Percentiles rank a stretch among this genome's conserved stretches.
These are phyloP conservation scores for Microplitis manilae DNA, from an alignment of 2,888 invertebrate genomes.

Conservation along the genomic window DNA sequence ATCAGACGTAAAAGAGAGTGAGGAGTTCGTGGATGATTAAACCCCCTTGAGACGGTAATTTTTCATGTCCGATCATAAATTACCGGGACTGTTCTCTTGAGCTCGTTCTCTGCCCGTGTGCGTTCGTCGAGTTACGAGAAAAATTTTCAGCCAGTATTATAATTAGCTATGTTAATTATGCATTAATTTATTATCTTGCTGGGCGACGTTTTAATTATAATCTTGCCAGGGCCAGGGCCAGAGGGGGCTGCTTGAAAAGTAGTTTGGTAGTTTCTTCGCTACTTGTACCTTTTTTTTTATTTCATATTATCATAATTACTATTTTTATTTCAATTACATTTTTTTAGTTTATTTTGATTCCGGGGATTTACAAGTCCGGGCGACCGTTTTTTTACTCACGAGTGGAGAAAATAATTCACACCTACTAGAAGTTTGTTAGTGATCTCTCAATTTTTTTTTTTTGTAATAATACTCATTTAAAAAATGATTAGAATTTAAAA, in stretches of 20 bases:
- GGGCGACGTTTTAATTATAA: conserved; percentile 71
- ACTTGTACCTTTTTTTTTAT: conserved; percentile 47
- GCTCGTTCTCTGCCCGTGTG: conserved; percentile 58
- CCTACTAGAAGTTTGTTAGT: too few relatives aligned
- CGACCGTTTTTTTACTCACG: too few relatives aligned
- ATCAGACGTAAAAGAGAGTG: conserved; percentile 46
- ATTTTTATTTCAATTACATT: not conserved
- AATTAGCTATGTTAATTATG: conserved; percentile 71
- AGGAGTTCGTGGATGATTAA: conserved; percentile 67
- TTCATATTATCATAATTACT: conserved; percentile 22
- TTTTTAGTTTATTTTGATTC: not conserved
- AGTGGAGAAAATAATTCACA: too few relatives aligned
- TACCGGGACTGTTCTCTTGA: conserved; percentile 62
- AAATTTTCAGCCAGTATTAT: conserved; percentile 68
- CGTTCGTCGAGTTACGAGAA: conserved; percentile 65
- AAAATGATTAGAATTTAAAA: too few relatives aligned
- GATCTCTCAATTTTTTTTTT: too few relatives aligned
- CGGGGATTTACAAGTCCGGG: too few relatives aligned
- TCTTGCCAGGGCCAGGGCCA: conserved; percentile 55
- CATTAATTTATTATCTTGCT: conserved; percentile 70
- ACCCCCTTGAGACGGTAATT: conserved; percentile 69
- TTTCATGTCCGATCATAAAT: conserved; percentile 71
- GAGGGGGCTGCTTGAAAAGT: conserved; percentile 66
- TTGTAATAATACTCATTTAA: too few relatives aligned
- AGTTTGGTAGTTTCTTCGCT: conserved; percentile 66